Evolutionary conservation across 2,888 invertebrate species (phyloP).

Genomic region (Lydus trimaculatus): DNA sequence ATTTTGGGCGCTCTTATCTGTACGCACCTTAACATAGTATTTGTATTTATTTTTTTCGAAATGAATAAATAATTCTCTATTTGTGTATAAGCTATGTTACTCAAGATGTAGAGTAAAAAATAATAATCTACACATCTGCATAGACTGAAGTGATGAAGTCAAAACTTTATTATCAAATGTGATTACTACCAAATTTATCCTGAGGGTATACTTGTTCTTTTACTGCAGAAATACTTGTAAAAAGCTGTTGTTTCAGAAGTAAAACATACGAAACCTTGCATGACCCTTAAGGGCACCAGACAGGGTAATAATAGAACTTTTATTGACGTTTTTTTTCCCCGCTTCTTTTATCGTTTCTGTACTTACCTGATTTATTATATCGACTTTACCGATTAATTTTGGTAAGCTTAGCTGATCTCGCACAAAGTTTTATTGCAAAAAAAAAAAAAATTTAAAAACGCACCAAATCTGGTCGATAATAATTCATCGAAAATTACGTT

Average conservation of each 20-base stretch:
- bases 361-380: neutral
- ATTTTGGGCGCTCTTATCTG: no score
- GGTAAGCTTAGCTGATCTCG: neutral
- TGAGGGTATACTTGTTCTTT: neutral
- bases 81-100: neutral
- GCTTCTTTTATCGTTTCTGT: neutral
- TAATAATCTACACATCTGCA: neutral
- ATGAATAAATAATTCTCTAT: no score
- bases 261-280: neutral
- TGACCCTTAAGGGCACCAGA: neutral
- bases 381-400: neutral
- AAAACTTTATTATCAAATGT: neutral
- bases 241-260: neutral
- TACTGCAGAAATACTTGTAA: neutral
- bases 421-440: neutral
- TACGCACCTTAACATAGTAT: no score
- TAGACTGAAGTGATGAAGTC: neutral
- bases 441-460: neutral
- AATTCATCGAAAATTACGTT: neutral
- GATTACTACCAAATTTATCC: neutral
- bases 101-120: neutral
- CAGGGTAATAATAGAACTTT: neutral
- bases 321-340: neutral
- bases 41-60: no score
- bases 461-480: neutral